Base-by-base conservation (phyloP, 2,113 vertebrate genomes). In the Quiscalus mexicanus region DNA sequence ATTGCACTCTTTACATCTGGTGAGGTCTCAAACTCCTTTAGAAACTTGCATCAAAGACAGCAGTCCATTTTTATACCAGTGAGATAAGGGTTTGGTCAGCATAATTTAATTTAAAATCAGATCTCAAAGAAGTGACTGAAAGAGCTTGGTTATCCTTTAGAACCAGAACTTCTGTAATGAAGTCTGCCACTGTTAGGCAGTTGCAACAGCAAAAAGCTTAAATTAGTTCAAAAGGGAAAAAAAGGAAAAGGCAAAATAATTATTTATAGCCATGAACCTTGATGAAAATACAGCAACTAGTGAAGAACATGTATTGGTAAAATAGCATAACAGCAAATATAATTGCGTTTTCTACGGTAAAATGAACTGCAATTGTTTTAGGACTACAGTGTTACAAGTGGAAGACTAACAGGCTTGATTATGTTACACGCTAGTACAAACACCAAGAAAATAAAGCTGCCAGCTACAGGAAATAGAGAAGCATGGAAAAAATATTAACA, bases 41-140 rank as follows among this genome's bases (percentile, higher is more conserved):
- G 73, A 93, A 97, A 95, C 52, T 21, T 52, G 67, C 41, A 58
- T 84, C 52, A 84, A 90, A 92, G 86, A 73, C 14, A 71, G 20
- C 65, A 94, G 60, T 94, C 83, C 11, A 50, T 92, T 93, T 95
- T 95, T 41, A 73, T 87, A 53, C 25, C 71, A 37, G 50, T 24
- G 39, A 92, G 55, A 73, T 49, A 77, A 87, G 37, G 45, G 30
- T 79, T 80, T 91, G 63, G 69, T 60, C 33, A 91, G 45, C 31
- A 45, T 78, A 53, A 90, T 58, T 90, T 85, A 23, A 85, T 78
- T 94, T 87, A 95, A 90, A 90, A 82, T 20, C 44, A 75, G 25
- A 42, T 64, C 42, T 89, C 65, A 83, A 82, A 87, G 44, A 89
- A 92, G 41, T 9, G 19, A 49, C 60, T 35, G 50, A 52, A 87